phyloP scores from a whole-genome alignment of 2,797 vertebrate genomes.

The Periparus ater region DNA sequence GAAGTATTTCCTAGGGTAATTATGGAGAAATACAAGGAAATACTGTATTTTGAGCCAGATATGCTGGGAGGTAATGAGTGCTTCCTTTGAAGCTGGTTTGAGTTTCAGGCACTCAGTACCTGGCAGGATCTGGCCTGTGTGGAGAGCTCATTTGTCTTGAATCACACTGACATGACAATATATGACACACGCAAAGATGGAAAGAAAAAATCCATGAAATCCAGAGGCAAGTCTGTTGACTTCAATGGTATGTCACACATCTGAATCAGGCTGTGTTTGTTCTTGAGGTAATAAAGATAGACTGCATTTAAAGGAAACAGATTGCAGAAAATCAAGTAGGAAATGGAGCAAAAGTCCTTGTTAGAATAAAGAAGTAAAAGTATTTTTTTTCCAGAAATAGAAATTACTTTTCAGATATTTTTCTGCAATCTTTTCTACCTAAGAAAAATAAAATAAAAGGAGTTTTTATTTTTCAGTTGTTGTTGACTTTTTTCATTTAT shows the following conservation, averaged over 20 bases:
- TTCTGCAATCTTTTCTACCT: not conserved
- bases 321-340: not conserved
- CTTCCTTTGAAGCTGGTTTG: slow-evolving; percentile 27
- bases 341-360: not conserved
- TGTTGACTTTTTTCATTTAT: not conserved
- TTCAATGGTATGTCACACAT: not conserved
- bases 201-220: not conserved
- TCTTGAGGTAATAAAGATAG: not conserved
- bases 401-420: not conserved
- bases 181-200: not conserved
- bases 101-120: slow-evolving; percentile 4
- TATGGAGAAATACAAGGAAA: slow-evolving; percentile 30
- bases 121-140: not conserved
- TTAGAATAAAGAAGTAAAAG: not conserved
- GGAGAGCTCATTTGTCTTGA: slow-evolving; percentile 6
- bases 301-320: not conserved
- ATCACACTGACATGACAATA: not conserved
- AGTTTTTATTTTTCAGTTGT: not conserved
- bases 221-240: not conserved
- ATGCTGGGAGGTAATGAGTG: not conserved
- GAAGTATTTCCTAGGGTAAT: slow-evolving; percentile 53
- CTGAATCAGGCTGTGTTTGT: not conserved
- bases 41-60: not conserved
- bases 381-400: not conserved
- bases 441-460: not conserved